Conservation (phyloP, 2,797 vertebrate species). For the Picus viridis region DNA sequence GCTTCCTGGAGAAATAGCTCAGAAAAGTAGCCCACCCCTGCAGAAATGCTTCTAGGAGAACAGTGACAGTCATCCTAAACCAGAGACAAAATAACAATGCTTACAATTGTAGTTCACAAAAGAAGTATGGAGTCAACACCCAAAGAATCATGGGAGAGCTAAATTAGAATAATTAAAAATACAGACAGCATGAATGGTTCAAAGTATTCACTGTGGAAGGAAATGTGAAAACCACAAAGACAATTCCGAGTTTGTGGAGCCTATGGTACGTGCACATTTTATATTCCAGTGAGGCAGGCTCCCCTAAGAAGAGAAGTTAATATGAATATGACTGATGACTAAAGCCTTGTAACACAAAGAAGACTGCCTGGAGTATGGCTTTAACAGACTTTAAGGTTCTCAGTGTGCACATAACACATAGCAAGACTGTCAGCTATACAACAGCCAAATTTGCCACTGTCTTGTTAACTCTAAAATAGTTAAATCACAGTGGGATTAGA, state of each 20-base stretch:
- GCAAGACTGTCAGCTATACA: neutral
- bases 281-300: no score
- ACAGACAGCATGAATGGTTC: no score
- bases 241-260: no score
- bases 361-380: neutral
- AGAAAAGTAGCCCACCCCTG: neutral
- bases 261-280: no score
- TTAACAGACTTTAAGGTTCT: conserved; percentile 6
- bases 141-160: neutral
- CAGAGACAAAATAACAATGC: neutral
- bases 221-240: no score
- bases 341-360: neutral
- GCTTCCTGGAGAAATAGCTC: neutral
- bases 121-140: neutral
- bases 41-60: neutral
- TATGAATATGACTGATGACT: neutral
- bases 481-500: neutral
- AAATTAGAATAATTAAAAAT: no score
- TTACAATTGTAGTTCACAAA: neutral
- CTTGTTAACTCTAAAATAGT: neutral
- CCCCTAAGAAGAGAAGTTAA: neutral
- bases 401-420: neutral
- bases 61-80: neutral
- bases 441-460: neutral
- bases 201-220: no score